A percentile compares a stretch with the other conserved stretches of the same genome.
Conservation (phyloP, 2,113 vertebrate species). For the Pelecanus crispus region DNA sequence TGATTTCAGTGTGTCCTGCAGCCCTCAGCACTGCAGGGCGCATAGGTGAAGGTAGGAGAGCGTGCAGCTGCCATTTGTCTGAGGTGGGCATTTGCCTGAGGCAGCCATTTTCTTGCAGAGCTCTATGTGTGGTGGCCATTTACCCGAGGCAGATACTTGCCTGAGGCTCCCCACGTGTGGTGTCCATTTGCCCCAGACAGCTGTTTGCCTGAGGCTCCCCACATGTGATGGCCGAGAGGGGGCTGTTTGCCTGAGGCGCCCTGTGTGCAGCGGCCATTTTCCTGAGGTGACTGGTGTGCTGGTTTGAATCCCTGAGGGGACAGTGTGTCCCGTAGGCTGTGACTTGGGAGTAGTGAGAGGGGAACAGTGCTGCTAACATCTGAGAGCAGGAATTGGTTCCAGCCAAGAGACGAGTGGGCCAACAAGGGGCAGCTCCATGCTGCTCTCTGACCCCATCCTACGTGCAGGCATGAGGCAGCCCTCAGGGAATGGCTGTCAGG, state of each 20-base stretch:
- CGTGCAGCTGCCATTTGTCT: accelerated
- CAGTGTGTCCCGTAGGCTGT: not conserved
- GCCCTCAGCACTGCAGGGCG: not conserved
- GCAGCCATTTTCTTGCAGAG: not conserved
- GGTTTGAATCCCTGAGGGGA: not conserved
- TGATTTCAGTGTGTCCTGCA: not conserved
- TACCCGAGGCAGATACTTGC: not conserved
- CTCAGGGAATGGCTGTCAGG: not conserved
- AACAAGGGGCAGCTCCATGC: not conserved
- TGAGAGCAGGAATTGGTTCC: not conserved
- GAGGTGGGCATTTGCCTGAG: not conserved
- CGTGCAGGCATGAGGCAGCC: not conserved
- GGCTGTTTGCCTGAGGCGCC: not conserved
- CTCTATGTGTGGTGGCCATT: accelerated
- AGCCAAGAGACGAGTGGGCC: accelerated
- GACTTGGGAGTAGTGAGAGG: not conserved
- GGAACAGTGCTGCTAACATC: not conserved
- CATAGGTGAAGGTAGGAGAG: accelerated
- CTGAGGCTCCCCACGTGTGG: no score
- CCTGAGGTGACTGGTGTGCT: not conserved
- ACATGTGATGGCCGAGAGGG: no score
- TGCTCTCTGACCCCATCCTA: accelerated
- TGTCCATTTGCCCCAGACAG: not conserved
- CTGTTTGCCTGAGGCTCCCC: not conserved
- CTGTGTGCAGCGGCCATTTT: accelerated